Base-by-base conservation (phyloP, 30 jellyfish, hydroid and myxozoan genomes). In the Phacellophora camtschatica region DNA sequence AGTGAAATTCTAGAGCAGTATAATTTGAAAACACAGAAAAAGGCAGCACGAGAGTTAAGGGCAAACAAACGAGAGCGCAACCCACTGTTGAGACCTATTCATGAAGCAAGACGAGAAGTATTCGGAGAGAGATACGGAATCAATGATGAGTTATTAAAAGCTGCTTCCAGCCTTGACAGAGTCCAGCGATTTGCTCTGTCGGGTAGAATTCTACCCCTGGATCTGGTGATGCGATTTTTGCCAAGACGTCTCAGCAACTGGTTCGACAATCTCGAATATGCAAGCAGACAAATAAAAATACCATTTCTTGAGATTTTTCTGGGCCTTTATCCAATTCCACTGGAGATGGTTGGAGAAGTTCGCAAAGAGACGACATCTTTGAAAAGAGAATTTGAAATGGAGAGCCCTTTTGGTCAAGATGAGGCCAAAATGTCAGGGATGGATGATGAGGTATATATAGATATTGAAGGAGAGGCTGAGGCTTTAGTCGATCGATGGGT, bases 401-500 rank as follows among this genome's bases (percentile, higher is more conserved):
- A 29, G 9, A 62, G 65, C 16, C 37, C 5, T 7, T 23, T 34
- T 6, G 32, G 4, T 22, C 62, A 53, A 72, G 56, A 33, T 3
- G 66, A 19, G 43, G 37, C 10, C 4, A 27, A 30, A 9, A n/a
- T n/a, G n/a, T n/a, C n/a, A n/a, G 58, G 22, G 8, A 51, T 27
- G 0, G 66, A 56, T 4, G 79, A 76, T 11, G 80, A 39, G 16
- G 75, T 19, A 3, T 29, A 16, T 7, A 70, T 89, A 16, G 92
- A 82, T 32, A 82, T 89, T 34, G 81, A 59, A 36, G 97, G 95
- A 8, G 97, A 89, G 32, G 95, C 95, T 5, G 88, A 89, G 19
- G 97, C 76, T 28, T 69, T 89, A 16, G 58, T 69, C 0, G 97
- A 89, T 19, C 54, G 97, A 35, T 89, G 97, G 97, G 97, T 61